Base-by-base conservation (phyloP, 2,797 vertebrate genomes). In the Sebastes kiyomatsui region DNA sequence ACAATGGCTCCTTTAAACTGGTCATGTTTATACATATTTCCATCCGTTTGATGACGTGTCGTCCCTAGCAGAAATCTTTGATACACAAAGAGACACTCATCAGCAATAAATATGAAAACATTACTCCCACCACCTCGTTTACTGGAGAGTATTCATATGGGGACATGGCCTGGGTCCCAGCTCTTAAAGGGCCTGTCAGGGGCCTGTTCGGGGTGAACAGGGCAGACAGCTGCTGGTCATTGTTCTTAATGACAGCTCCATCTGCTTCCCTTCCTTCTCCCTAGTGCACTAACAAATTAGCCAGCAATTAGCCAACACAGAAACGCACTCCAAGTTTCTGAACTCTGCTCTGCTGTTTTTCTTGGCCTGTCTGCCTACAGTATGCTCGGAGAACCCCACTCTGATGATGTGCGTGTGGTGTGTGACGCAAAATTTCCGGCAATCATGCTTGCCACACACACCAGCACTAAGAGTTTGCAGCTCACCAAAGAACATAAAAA, bases 171-270 rank as follows among this genome's bases (percentile, higher is more conserved):
- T 7, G 61, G 62, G 12, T 82, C 79, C 35, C 72, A 80, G 92
- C 92, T 95, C 95, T 94, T 94, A 90, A 91, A 88, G 74, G 77
- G 67, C 88, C 81, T 90, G 90, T 90, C 91, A 93, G 79, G 69
- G 67, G 65, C 68, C 95, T 94, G 95, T 95, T 95, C 94, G 90
- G 96, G 94, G 94, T 93, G 90, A 95, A 95, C 94, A 93, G 93
- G 95, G 95, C 95, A 94, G 88, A 96, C 97, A 97, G 96, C 97
- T 98, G 97, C 96, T 96, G 94, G 95, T 96, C 96, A 97, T 97
- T 97, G 97, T 96, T 96, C 95, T 95, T 95, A 96, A 96, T 96
- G 95, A 96, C 93, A 92, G 92, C 93, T 95, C 97, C 97, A 97
- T 98, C 97, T 99, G 97, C 92, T 97, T 96, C 91, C 93, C 95